Base-by-base conservation (phyloP, 92 coral and sea anemone species). In the Virgularia gustaviana region DNA sequence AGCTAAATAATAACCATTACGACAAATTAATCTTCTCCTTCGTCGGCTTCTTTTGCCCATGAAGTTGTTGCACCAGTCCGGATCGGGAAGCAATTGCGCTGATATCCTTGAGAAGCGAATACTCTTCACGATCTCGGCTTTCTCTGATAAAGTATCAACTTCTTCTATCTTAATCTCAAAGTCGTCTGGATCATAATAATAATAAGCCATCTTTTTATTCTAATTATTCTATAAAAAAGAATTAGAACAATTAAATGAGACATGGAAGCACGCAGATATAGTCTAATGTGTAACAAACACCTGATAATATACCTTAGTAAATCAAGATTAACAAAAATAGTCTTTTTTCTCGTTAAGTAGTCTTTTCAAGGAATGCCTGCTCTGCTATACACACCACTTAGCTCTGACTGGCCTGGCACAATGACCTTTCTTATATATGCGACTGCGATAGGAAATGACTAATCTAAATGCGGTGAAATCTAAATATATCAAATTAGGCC, bases 31-130 rank as follows among this genome's bases (percentile, higher is more conserved):
- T 47, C 85, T 63, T 25, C 91, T 70, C 57, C 84, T 70, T 52
- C 91, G 57, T 4, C 91, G 81, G 20, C 91, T 83, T 9, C 91
- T 56, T 29, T 85, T 78, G 16, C 91, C 91, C 91, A 87, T 77
- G 54, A 68, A 68, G 34, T 55, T 68, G 35, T 68, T 68, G 51
- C 75, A 68, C 75, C 75, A 68, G 57, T 68, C 75, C 2, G 75
- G 75, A 34, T 68, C 75, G 38, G 75, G 75, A 28, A 68, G 75
- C 30, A 49, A 61, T 68, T 68, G 61, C 19, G 75, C 75, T 3
- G 75, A 68, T n/a, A 68, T 49, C 24, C 60, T 68, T 32, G 75
- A 68, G 61, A 68, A 68, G 23, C 75, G 75, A 49, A 68, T 68
- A 33, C 51, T 68, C 75, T 68, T 68, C 24, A 43, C 33, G 36